Evolutionary conservation across 2,797 vertebrate genomes (phyloP).

Genomic region (Cuniculus paca): DNA sequence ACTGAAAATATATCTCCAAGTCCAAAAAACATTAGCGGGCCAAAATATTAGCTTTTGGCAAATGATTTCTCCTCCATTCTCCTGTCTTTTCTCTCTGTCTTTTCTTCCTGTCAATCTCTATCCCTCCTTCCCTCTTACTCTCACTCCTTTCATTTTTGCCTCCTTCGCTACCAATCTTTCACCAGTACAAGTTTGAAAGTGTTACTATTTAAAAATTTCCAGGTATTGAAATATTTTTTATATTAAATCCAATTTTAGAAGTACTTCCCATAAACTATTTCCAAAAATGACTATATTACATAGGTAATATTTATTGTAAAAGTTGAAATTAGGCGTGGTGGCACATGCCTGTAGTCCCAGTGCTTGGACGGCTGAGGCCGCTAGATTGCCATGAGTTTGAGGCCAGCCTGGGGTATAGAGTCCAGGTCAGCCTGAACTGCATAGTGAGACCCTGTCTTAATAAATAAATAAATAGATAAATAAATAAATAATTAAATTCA

Average conservation of each 20-base stretch:
- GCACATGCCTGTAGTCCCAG: too few species aligned
- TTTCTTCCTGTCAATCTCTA: background rate
- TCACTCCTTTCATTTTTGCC: background rate
- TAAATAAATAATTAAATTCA: background rate
- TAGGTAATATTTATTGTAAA: background rate
- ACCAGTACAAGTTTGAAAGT: background rate
- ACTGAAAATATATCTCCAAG: background rate
- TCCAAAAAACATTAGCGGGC: background rate
- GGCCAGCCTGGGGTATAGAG: too few species aligned
- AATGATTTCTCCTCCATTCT: background rate
- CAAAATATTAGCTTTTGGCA: background rate
- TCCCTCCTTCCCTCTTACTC: too few species aligned
- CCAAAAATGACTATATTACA: background rate
- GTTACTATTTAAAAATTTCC: background rate
- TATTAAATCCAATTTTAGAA: background rate
- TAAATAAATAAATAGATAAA: too few species aligned
- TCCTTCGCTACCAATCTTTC: background rate
- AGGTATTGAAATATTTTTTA: background rate
- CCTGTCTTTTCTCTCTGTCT: background rate
- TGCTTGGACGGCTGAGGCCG: too few species aligned
- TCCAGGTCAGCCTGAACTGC: too few species aligned
- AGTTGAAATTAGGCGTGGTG: background rate
- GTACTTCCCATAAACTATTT: background rate
- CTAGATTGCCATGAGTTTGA: too few species aligned
- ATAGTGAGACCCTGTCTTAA: too few species aligned